These are phyloP conservation scores for Willowsia nigromaculata DNA, from an alignment of 2,888 invertebrate genomes.

Conservation along the genomic window DNA sequence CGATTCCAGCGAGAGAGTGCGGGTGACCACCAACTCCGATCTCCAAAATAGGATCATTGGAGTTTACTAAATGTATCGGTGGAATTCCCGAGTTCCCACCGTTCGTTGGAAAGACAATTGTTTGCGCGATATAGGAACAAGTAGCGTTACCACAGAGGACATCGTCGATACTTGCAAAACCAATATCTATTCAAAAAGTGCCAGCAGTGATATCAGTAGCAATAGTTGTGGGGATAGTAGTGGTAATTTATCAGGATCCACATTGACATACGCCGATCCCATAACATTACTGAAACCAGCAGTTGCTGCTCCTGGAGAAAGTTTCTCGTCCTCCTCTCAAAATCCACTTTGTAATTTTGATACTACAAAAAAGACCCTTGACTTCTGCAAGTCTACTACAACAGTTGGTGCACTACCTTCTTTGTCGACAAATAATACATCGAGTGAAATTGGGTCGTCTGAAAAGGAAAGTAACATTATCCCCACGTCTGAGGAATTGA, in stretches of 20 bases:
- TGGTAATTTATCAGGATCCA: conserved; percentile 72
- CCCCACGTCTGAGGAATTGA: conserved; percentile 6
- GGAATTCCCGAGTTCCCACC: conserved; percentile 71
- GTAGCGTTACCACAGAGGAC: conserved; percentile 24
- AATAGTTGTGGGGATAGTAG: conserved; percentile 48
- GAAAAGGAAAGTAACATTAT: conserved; percentile 1
- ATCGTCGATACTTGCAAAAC: conserved; percentile 26
- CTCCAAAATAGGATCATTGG: conserved; percentile 41
- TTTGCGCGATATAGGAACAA: conserved; percentile 50
- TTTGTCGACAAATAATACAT: not conserved
- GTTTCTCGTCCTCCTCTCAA: not conserved
- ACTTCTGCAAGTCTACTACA: not conserved
- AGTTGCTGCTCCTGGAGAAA: conserved; percentile 41
- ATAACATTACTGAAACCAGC: conserved; percentile 38
- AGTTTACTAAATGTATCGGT: conserved; percentile 74
- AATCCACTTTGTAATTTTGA: conserved; percentile 36
- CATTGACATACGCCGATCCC: conserved; percentile 63
- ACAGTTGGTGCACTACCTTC: not conserved
- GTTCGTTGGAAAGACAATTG: conserved; percentile 60
- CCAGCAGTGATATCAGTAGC: conserved; percentile 18
- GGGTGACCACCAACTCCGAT: conserved; percentile 52
- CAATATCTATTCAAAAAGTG: conserved; percentile 29
- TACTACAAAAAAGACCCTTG: conserved; percentile 2
- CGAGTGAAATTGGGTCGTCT: not conserved
- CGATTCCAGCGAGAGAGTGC: conserved; percentile 10